Conservation (phyloP, 2,888 invertebrate genomes). For the Diloba caeruleocephala region DNA sequence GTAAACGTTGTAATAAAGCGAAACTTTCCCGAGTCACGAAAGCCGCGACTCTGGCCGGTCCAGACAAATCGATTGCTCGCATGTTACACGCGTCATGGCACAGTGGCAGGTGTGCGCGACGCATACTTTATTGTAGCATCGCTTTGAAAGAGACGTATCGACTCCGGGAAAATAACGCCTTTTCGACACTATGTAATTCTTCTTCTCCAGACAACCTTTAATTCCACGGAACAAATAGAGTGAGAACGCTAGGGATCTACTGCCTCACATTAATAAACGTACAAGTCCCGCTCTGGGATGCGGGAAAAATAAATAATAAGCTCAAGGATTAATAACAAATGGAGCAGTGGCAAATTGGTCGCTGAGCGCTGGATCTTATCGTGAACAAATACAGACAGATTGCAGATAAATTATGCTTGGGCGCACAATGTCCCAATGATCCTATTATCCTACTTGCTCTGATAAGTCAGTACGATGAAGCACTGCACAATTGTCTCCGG, state of each 20-base stretch:
- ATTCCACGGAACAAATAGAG: conserved; percentile 53
- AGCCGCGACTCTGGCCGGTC: conserved; percentile 64
- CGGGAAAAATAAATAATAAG: conserved; percentile 61
- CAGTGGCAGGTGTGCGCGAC: conserved; percentile 73
- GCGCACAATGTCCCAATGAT: conserved; percentile 62
- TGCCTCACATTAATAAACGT: conserved; percentile 56
- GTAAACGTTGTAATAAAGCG: conserved; percentile 75
- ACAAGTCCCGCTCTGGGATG: conserved; percentile 46
- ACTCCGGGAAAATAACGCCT: conserved; percentile 58
- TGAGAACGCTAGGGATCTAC: conserved; percentile 49
- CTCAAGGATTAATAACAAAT: conserved; percentile 63
- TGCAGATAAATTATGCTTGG: conserved; percentile 65
- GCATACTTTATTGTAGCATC: conserved; percentile 67
- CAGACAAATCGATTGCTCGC: conserved; percentile 84
- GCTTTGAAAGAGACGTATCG: conserved; percentile 62
- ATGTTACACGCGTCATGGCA: conserved; percentile 67
- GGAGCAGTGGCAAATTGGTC: conserved; percentile 59
- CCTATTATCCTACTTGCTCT: conserved; percentile 64
- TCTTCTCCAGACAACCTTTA: conserved; percentile 54
- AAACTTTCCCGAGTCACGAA: conserved; percentile 79
- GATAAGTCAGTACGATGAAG: conserved; percentile 61
- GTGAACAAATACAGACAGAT: conserved; percentile 56
- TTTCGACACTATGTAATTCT: conserved; percentile 57
- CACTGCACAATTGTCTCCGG: conserved; percentile 54
- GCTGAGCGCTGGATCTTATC: conserved; percentile 50